Conservation (phyloP, 2,888 invertebrate genomes). For the Cinara cedri region DNA sequence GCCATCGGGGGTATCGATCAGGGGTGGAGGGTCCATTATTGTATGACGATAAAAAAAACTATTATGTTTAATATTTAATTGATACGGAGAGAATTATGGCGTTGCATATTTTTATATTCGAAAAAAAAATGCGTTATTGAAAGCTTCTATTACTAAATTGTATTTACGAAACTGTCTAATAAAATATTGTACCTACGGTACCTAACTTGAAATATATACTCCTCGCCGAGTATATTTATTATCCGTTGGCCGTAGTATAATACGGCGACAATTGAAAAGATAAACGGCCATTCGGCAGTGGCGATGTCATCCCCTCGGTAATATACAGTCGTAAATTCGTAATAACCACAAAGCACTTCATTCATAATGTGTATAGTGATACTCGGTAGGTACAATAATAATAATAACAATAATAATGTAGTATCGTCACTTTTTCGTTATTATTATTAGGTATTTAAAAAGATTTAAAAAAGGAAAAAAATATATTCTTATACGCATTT, state of each 20-base stretch:
- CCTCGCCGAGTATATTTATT: not conserved
- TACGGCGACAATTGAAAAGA: conserved; percentile 42
- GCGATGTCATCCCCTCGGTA: not conserved
- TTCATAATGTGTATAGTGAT: conserved; percentile 34
- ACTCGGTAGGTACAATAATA: too few species aligned
- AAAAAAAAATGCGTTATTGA: too few species aligned
- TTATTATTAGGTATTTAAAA: not conserved
- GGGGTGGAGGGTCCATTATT: too few species aligned
- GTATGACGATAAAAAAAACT: too few species aligned
- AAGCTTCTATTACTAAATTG: too few species aligned
- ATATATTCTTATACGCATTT: too few species aligned
- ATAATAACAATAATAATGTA: not conserved
- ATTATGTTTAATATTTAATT: too few species aligned
- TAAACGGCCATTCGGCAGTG: conserved; percentile 29
- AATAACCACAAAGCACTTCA: conserved; percentile 43
- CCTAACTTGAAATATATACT: not conserved
- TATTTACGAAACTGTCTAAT: not conserved
- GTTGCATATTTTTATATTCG: too few species aligned
- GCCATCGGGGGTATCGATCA: too few species aligned
- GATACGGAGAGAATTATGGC: too few species aligned
- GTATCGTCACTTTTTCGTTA: not conserved
- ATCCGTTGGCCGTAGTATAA: conserved; percentile 11
- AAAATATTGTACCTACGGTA: not conserved
- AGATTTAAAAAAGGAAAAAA: too few species aligned
- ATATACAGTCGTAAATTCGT: not conserved